A percentile compares a stretch with the other conserved stretches of the same genome.
phyloP scores from a whole-genome alignment of 2,888 invertebrate genomes.

The Tineola bisselliella region DNA sequence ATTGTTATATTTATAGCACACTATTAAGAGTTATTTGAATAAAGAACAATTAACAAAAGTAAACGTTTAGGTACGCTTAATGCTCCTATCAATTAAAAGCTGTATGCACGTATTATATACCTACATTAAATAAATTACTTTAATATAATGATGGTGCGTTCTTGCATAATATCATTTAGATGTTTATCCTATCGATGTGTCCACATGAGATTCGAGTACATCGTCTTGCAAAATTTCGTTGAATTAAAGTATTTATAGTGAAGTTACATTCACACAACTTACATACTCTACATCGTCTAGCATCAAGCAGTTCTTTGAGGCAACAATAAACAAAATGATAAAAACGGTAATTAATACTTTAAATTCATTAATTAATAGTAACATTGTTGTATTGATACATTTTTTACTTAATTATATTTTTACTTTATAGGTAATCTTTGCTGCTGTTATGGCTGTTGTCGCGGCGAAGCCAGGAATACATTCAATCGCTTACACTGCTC shows the following conservation, averaged over 20 bases:
- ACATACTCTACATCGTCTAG: conserved; percentile 24
- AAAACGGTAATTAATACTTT: conserved; percentile 45
- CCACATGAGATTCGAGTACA: conserved; percentile 40
- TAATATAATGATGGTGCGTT: too few species aligned
- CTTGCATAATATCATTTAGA: conserved; percentile 24
- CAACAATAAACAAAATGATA: conserved; percentile 44
- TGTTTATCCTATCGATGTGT: conserved; percentile 37
- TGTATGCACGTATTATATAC: too few species aligned
- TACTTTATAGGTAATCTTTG: conserved; percentile 39
- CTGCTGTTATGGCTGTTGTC: conserved; percentile 41
- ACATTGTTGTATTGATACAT: too few species aligned
- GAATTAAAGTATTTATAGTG: conserved; percentile 42
- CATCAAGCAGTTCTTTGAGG: conserved; percentile 21
- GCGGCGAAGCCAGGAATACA: conserved; percentile 55
- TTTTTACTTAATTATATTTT: not conserved
- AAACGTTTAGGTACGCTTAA: too few species aligned
- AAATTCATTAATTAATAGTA: too few species aligned
- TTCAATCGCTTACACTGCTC: conserved; percentile 33
- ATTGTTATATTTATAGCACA: too few species aligned
- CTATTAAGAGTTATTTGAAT: too few species aligned
- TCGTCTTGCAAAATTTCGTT: conserved; percentile 36
- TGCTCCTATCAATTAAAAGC: too few species aligned
- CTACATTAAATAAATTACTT: too few species aligned
- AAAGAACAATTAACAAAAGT: too few species aligned
- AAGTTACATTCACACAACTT: conserved; percentile 28